phyloP scores from a whole-genome alignment of 2,113 vertebrate genomes.

The Nipponia nippon region DNA sequence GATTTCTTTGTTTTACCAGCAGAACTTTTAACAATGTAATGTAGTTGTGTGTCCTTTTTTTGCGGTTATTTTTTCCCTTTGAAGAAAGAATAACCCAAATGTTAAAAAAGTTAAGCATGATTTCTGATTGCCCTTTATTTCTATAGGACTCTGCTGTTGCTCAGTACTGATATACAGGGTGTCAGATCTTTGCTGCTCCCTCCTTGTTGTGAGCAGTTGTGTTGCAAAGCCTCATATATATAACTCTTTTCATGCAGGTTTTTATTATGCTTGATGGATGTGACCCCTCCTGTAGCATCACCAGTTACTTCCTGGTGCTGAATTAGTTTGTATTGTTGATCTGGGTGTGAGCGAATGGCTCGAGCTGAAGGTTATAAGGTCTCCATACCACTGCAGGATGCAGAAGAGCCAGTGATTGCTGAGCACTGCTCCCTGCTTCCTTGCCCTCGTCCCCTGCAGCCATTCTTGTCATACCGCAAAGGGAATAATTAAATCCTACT shows the following conservation, averaged over 20 bases:
- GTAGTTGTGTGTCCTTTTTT: background rate
- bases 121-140: background rate
- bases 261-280: background rate
- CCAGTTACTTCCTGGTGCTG: background rate
- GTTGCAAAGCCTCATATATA: background rate
- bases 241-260: background rate
- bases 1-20: background rate
- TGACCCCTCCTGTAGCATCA: background rate
- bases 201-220: background rate
- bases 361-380: background rate
- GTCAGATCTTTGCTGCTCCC: background rate
- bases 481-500: constrained; percentile 7
- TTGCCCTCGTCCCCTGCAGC: background rate
- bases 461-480: background rate
- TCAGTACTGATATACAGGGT: background rate
- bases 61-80: background rate
- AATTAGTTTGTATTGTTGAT: background rate
- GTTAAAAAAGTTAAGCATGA: background rate
- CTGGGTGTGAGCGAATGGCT: background rate
- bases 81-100: background rate
- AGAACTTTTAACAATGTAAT: background rate
- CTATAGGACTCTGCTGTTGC: background rate
- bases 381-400: background rate
- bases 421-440: background rate
- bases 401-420: background rate